A percentile compares a stretch with the other conserved stretches of the same genome.
Conservation (phyloP, 1,140 invertebrate genomes). For the Drosophila tani region DNA sequence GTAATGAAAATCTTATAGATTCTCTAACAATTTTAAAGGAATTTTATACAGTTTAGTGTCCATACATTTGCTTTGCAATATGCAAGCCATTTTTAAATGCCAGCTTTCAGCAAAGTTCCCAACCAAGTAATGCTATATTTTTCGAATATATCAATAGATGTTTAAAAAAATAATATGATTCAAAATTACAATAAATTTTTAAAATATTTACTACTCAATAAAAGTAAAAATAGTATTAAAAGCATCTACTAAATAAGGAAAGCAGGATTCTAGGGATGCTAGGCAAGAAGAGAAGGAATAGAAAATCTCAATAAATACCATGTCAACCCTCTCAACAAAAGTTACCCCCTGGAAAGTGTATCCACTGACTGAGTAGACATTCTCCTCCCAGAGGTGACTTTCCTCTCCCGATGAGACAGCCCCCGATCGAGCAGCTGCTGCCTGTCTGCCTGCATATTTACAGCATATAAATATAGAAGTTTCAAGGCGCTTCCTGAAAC, state of each 20-base stretch:
- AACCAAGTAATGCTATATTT: too few species aligned
- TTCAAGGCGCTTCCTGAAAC: conserved; percentile 80
- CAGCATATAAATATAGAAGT: conserved; percentile 78
- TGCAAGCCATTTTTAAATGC: too few species aligned
- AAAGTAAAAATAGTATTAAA: too few species aligned
- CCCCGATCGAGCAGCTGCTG: conserved; percentile 30
- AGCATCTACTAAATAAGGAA: neutral
- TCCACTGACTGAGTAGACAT: neutral
- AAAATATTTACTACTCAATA: too few species aligned
- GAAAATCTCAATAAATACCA: neutral
- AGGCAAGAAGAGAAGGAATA: neutral
- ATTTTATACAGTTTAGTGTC: too few species aligned
- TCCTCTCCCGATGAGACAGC: conserved; percentile 15
- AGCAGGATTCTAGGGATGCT: neutral
- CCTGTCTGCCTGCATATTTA: conserved; percentile 40
- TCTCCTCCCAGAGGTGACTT: conserved; percentile 11
- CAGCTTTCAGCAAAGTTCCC: too few species aligned
- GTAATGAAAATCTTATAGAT: too few species aligned
- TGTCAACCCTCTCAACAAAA: neutral
- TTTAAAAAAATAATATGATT: too few species aligned
- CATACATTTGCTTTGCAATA: too few species aligned
- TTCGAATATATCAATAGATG: too few species aligned
- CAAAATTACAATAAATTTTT: too few species aligned
- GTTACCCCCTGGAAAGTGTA: conserved; percentile 6
- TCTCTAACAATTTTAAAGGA: too few species aligned